Evolutionary conservation across 1,140 invertebrate genomes (phyloP).

Genomic region (Xylocopa sonorina): DNA sequence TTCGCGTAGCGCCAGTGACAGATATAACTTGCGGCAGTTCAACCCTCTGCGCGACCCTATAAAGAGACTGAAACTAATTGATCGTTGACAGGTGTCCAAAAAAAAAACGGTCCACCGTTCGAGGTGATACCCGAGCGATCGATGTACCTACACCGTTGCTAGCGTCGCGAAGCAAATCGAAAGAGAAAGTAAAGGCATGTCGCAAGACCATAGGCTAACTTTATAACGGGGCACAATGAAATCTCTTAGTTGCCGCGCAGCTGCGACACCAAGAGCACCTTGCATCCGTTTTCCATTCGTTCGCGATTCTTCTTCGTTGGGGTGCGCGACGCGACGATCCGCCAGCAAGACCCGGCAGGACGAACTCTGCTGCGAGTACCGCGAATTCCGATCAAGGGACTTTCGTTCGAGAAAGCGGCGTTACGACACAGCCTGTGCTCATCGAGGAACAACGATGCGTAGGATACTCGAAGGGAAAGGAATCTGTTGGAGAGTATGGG

Average conservation of each 20-base stretch:
- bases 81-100: not conserved
- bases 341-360: not conserved
- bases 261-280: not conserved
- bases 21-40: too few species aligned
- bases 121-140: not conserved
- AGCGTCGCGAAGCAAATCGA: constrained; percentile 39
- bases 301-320: not conserved
- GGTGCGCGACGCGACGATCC: not conserved
- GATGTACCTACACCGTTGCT: not conserved
- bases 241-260: constrained; percentile 46
- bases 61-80: too few species aligned
- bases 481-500: not conserved
- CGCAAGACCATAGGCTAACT: constrained; percentile 58
- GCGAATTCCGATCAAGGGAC: too few species aligned
- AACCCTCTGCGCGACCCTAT: too few species aligned
- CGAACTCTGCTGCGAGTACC: not conserved
- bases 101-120: not conserved
- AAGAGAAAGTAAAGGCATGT: constrained; percentile 70
- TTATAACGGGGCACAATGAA: constrained; percentile 17
- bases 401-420: not conserved
- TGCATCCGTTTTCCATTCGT: not conserved
- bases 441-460: not conserved
- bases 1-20: too few species aligned
- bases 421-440: not conserved
- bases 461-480: too few species aligned